Evolutionary conservation across 2,888 invertebrate species (phyloP), one percentile per base, ranked within the genome.

Genomic region (Oxycera nigricornis): DNA sequence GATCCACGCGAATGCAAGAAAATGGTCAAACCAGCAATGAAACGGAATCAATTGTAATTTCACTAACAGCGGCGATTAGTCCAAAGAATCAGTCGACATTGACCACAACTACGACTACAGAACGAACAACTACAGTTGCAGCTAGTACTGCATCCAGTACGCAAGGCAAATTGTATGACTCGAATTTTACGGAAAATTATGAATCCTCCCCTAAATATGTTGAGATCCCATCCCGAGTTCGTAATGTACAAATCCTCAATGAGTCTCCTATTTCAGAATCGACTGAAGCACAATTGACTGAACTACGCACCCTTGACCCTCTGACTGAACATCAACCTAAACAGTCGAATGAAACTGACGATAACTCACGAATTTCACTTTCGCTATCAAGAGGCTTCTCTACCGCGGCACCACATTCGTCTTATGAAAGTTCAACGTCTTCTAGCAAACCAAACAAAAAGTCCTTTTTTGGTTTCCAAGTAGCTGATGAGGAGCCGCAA

Each of bases 401-500:
- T 70, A 72, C 75, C 6, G 46, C 28, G 4, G 46, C 41, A 4
- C 70, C 70, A 24, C 70, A 35, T 1, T 26, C 28, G 17, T 7
- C 46, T n/a, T 50, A 50, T 14, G 67, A 68, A 14, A 50, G 50
- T 24, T 28, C 35, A 39, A 46, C 35, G 46, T 20, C 31, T 59
- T 67, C 39, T 26, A 70, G 77, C 7, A 75, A 74, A 3, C 74
- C 75, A n/a, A 80, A 79, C 73, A 77, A 79, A 7, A 81, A 81
- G 35, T 81, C 81, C 41, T 82, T 85, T 35, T 81, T 82, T 73
- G 82, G 78, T 72, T 85, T 80, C 73, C 80, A 85, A 2, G 77
- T 82, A 1, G 84, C 87, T 77, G 86, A 86, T 67, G 78, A 82
- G 1, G 80, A 81, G 81, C 85, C 85, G 55, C 84, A 86, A 81